phyloP scores from a whole-genome alignment of 2,113 vertebrate species.

The Electrona antarctica region DNA sequence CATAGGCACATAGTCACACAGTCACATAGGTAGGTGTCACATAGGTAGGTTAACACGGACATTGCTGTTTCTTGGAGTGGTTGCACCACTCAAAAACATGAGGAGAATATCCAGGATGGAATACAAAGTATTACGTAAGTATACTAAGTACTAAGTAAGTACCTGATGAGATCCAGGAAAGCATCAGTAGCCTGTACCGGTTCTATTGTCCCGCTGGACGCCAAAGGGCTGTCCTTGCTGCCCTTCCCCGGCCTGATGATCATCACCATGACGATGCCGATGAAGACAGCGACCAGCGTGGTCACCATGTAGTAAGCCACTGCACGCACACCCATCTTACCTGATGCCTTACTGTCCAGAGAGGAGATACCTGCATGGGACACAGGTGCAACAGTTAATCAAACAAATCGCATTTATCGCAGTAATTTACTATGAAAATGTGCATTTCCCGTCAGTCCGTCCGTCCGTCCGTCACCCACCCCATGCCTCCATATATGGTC shows the following conservation, averaged over 20 bases:
- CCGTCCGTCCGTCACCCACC: no score
- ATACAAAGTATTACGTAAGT: not conserved
- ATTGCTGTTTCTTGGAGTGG: no score
- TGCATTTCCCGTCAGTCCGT: no score
- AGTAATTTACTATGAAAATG: no score
- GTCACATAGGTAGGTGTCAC: no score
- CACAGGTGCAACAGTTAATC: not conserved
- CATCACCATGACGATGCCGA: slow-evolving; percentile 91
- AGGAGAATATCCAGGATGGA: no score
- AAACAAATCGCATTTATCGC: not conserved
- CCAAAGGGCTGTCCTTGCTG: slow-evolving; percentile 84
- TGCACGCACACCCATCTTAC: slow-evolving; percentile 91
- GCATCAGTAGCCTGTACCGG: slow-evolving; percentile 90
- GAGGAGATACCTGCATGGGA: slow-evolving; percentile 88
- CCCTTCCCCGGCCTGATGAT: slow-evolving; percentile 93
- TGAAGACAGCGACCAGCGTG: slow-evolving; percentile 93
- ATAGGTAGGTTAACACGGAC: no score
- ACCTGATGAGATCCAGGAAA: slow-evolving; percentile 97
- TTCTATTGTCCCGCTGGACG: slow-evolving; percentile 82
- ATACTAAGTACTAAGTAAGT: no score
- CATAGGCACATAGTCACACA: no score
- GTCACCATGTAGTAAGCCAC: slow-evolving; percentile 95
- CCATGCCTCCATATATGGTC: no score
- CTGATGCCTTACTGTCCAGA: slow-evolving; percentile 91
- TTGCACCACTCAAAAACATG: no score